Evolutionary conservation across 1,140 invertebrate species (phyloP).

Genomic region (Bombus waltoni): DNA sequence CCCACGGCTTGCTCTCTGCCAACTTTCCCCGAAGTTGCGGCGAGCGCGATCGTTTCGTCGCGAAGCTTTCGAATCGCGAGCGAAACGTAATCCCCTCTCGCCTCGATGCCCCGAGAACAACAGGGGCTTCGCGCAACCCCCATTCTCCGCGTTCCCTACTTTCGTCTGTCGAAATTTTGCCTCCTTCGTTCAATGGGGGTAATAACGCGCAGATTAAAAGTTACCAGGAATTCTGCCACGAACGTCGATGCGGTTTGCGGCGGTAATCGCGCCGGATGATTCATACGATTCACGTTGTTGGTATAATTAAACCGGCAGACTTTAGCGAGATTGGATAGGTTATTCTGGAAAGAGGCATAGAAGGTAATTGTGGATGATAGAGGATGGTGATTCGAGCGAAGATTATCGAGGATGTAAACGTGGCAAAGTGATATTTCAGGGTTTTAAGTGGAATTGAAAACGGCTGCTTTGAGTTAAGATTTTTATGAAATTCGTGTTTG

Average conservation of each 20-base stretch:
- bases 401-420: neutral
- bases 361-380: neutral
- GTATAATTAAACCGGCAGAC: neutral
- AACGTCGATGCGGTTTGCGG: neutral
- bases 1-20: constrained; percentile 55
- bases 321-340: neutral
- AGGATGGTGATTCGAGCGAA: neutral
- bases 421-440: too few relatives aligned
- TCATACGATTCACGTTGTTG: neutral
- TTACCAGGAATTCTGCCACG: neutral
- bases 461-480: too few relatives aligned
- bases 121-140: constrained; percentile 18
- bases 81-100: constrained; percentile 41
- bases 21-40: constrained; percentile 48
- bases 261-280: neutral
- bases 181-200: constrained; percentile 6
- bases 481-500: too few relatives aligned
- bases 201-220: constrained; percentile 49
- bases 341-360: neutral
- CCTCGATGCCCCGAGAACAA: constrained; percentile 24
- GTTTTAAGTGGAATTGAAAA: too few relatives aligned
- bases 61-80: constrained; percentile 43
- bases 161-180: constrained; percentile 19
- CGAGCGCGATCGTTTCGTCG: constrained; percentile 46
- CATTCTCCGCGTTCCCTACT: neutral